Evolutionary conservation across 2,797 vertebrate genomes (phyloP).

Genomic region (Zalophus californianus): DNA sequence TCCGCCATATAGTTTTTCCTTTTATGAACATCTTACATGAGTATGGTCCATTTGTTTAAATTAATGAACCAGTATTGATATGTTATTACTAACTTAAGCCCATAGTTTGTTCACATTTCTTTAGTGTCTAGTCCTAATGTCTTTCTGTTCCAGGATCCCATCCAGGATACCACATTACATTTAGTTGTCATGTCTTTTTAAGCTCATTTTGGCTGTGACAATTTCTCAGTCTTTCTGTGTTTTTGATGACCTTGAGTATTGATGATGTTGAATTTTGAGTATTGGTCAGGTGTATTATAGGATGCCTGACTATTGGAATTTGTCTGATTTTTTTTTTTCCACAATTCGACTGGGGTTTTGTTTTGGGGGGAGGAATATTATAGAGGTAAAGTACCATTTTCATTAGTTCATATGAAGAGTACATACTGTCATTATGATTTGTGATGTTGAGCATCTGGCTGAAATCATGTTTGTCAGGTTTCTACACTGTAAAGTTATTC

Average conservation of each 20-base stretch:
- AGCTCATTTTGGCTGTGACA: background rate
- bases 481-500: background rate
- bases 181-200: background rate
- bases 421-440: background rate
- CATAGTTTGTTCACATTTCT: slow-evolving; percentile 3
- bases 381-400: slow-evolving; percentile 14
- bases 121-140: background rate
- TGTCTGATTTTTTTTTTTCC: background rate
- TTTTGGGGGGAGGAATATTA: background rate
- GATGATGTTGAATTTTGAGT: background rate
- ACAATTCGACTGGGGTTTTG: background rate
- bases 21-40: background rate
- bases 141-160: background rate
- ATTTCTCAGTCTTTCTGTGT: background rate
- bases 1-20: background rate
- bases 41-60: background rate
- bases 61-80: background rate
- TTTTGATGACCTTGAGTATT: slow-evolving; percentile 7
- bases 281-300: background rate
- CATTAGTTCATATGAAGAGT: background rate
- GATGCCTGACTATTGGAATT: background rate
- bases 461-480: background rate
- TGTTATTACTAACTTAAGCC: background rate
- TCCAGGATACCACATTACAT: background rate
- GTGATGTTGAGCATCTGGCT: background rate